These are phyloP conservation scores for Philypnodon macrostomus DNA, from an alignment of 2,797 vertebrate genomes.

Conservation along the genomic window DNA sequence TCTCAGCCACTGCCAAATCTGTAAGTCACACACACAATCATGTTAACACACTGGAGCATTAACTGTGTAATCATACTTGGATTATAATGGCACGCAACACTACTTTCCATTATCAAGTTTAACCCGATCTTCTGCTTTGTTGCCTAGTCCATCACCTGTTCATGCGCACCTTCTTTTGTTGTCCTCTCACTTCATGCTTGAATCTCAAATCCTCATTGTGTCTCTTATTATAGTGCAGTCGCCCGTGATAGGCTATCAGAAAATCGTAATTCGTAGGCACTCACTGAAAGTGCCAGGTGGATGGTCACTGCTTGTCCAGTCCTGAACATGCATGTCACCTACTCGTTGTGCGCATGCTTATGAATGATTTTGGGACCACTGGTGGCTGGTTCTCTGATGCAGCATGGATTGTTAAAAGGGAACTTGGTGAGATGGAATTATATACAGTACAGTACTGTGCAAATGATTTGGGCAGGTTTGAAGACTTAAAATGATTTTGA, in stretches of 20 bases:
- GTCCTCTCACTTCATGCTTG: conserved; percentile 52
- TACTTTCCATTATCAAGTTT: conserved; percentile 58
- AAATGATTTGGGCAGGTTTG: too few relatives aligned
- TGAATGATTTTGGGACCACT: conserved; percentile 8
- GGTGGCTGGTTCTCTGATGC: conserved; percentile 10
- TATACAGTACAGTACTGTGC: too few relatives aligned
- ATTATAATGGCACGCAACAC: conserved; percentile 38
- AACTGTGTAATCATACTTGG: conserved; percentile 28
- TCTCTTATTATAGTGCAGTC: conserved; percentile 18
- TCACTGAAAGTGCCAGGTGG: conserved; percentile 39
- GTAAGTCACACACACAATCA: conserved; percentile 79
- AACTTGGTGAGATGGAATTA: too few relatives aligned
- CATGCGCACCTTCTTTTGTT: conserved; percentile 21
- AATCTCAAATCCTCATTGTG: conserved; percentile 52
- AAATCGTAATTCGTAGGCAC: conserved; percentile 24
- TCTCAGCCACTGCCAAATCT: conserved; percentile 97
- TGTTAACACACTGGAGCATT: conserved; percentile 10
- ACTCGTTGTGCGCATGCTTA: conserved; percentile 38
- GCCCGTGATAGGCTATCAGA: conserved; percentile 2
- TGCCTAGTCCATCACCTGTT: conserved; percentile 51
- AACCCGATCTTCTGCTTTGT: conserved; percentile 49
- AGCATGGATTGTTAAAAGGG: too few relatives aligned
- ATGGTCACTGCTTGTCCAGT: conserved; percentile 40
- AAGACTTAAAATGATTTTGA: too few relatives aligned
- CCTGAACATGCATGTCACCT: conserved; percentile 41